Conservation (phyloP, 2,113 vertebrate species). For the Oncorhynchus mykiss region DNA sequence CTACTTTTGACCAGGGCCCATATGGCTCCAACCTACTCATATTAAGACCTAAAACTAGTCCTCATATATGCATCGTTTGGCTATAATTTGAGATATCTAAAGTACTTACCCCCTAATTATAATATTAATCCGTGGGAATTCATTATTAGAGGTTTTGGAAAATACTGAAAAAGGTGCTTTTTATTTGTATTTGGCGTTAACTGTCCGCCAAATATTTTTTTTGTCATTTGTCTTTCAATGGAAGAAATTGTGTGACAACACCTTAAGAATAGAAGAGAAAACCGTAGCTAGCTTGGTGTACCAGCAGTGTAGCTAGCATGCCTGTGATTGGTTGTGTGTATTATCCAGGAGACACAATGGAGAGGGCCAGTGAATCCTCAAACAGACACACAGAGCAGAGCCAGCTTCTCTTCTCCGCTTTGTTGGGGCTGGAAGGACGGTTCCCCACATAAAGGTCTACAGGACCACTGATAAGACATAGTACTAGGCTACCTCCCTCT, state of each 20-base stretch:
- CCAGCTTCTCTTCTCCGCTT: conserved; percentile 39
- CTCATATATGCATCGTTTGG: conserved; percentile 18
- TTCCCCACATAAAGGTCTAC: conserved; percentile 43
- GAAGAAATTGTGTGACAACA: background rate
- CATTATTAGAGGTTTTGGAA: background rate
- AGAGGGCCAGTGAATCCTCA: conserved; percentile 38
- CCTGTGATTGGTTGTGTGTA: conserved; percentile 45
- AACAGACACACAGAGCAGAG: conserved; percentile 36
- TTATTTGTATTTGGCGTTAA: background rate
- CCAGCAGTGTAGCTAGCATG: background rate
- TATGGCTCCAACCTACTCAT: background rate
- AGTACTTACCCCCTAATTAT: background rate
- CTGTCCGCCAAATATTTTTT: no score
- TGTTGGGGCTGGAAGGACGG: conserved; percentile 49
- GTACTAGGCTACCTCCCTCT: conserved; percentile 1
- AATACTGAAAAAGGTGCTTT: background rate
- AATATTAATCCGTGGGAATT: background rate
- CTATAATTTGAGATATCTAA: conserved; percentile 9
- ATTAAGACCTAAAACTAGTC: conserved; percentile 17
- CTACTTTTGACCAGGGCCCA: no score
- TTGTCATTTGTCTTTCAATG: background rate
- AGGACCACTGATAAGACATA: conserved; percentile 32
- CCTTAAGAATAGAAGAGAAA: background rate
- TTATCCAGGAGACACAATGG: conserved; percentile 53
- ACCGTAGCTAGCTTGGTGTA: background rate